Base-by-base conservation (phyloP, 2,888 invertebrate species). In the Embidobia sp. region DNA sequence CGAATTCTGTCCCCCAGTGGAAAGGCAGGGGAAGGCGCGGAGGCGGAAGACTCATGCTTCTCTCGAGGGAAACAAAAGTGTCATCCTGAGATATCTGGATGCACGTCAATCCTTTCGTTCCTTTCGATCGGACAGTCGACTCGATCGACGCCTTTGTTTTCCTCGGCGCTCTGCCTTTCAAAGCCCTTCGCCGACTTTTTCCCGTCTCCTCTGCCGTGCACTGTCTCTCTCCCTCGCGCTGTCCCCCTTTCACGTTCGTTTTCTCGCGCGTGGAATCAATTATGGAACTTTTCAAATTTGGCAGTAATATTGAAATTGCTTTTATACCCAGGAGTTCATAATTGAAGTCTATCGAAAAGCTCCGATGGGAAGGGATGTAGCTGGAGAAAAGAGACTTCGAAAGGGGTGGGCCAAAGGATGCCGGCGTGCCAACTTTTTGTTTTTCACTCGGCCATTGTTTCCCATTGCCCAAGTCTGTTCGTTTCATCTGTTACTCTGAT, bases 231-330 rank as follows among this genome's bases (percentile, higher is more conserved):
- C 31, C 29, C 51, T 57, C 57, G 64, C 67, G 33, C 31, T 42
- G 29, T 49, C 75, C 61, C 59, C 70, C 53, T 77, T 76, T 63
- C 55, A 64, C 67, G 59, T 67, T 79, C 78, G 76, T 78, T 72
- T 78, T 77, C 79, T 48, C 51, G 64, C 57, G 72, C 79, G 84
- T 86, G 84, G 85, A 87, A 87, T 88, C 88, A 88, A 88, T 88
- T 88, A 88, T 85, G 84, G 85, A 89, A 89, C 87, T 88, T 89
- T 89, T 89, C 88, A 87, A 88, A 88, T 88, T 88, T 88, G 87
- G 87, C 88, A 86, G 88, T 87, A 88, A 89, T 89, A 88, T 88
- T 89, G 88, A 88, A 89, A 89, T 89, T 88, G 88, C 88, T 89
- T 87, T 88, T 86, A 87, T 87, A 82, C 85, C 77, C 76, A 63